Evolutionary conservation across 1,140 invertebrate species (phyloP), one percentile per base, ranked within the genome.

Genomic region (Daktulosphaira vitifoliae): DNA sequence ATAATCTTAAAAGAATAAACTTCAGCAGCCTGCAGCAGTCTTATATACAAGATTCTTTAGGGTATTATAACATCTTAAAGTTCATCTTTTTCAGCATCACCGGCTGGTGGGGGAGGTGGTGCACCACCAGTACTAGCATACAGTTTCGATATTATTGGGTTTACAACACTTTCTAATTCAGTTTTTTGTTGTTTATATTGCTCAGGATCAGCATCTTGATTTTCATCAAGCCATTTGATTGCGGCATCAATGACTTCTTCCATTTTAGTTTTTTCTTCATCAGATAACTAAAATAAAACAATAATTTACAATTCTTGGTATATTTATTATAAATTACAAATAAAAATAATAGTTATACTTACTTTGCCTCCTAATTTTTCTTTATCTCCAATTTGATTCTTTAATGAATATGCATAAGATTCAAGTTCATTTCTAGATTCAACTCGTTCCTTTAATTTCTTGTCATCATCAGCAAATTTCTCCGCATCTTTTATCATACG

Each of bases 401-500:
- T 99, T 26, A 99, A 81, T 8, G 92, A 92, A 75, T 99, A 99
- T 0, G 93, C 92, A 71, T 98, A 98, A 26, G 92, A 95, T 78
- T 99, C 96, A 37, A 99, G 79, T 73, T 95, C 92, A 72, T 92
- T 93, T 56, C 93, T 85, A 1, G 96, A 87, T 74, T 99, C 96
- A 1, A 99, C 96, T 50, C 87, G 81, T 75, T 98, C 95, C 78
- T 99, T 99, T 38, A 96, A 77, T 78, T 93, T 95, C 79, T 96
- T 96, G 76, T 99, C 96, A 69, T 99, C 96, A 72, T 98, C 95
- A 22, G 95, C 93, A 76, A 98, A 99, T 74, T 94, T 94, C 77
- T 99, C 96, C 3, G 95, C 94, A 72, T 98, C 96, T 74, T 90
- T 92, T 73, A 98, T 96, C 96, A 99, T 98, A 46, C 92, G 82